Percentiles rank a stretch among this genome's conserved stretches.
Evolutionary conservation across 2,888 invertebrate species (phyloP).

Genomic region (Idaea straminata): DNA sequence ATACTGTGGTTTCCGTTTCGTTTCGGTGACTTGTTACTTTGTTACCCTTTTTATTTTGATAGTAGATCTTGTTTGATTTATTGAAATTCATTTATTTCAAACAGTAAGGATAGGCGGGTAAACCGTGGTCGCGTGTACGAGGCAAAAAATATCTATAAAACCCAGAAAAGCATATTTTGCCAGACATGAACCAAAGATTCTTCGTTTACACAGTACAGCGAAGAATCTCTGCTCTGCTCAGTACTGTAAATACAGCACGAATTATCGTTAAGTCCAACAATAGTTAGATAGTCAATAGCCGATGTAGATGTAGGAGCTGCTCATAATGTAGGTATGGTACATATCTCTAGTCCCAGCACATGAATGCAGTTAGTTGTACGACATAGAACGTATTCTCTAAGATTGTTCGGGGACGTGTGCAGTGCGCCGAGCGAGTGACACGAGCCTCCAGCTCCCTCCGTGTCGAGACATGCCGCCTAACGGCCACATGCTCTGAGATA

Average conservation of each 20-base stretch:
- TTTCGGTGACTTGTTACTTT: conserved; percentile 19
- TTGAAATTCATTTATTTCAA: not conserved
- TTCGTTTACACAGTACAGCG: too few relatives aligned
- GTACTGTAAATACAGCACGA: too few relatives aligned
- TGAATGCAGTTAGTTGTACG: not conserved
- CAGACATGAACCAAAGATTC: not conserved
- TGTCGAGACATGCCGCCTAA: too few relatives aligned
- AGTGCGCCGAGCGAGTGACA: not conserved
- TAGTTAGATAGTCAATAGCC: too few relatives aligned
- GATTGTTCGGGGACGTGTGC: not conserved
- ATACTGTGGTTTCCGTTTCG: conserved; percentile 22
- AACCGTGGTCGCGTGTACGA: not conserved
- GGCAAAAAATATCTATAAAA: not conserved
- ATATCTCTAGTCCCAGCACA: too few relatives aligned
- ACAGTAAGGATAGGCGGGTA: not conserved
- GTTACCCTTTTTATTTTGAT: not conserved
- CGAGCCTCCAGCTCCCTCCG: not conserved
- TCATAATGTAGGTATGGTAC: too few relatives aligned
- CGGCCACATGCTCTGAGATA: too few relatives aligned
- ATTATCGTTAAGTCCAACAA: too few relatives aligned
- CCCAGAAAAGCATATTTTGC: not conserved
- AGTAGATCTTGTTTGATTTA: not conserved
- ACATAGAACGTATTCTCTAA: not conserved
- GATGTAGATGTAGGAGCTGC: too few relatives aligned
- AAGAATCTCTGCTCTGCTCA: too few relatives aligned